These are phyloP conservation scores for Nomada fucata DNA, from an alignment of 2,888 invertebrate genomes.

Conservation along the genomic window DNA sequence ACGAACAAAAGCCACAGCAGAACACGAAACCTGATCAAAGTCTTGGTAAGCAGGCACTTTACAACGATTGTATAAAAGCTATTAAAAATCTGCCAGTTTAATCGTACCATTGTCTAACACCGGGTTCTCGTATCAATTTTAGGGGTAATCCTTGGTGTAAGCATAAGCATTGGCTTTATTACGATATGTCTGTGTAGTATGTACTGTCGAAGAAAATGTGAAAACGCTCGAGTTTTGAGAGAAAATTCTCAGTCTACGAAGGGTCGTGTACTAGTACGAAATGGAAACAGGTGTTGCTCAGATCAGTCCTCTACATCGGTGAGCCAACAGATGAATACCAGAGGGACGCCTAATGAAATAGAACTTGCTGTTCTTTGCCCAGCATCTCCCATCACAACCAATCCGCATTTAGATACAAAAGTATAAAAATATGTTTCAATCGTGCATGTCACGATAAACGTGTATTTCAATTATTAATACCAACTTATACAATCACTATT, in stretches of 20 bases:
- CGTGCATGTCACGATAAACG: background rate
- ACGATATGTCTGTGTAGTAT: slow-evolving; percentile 82
- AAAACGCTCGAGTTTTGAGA: slow-evolving; percentile 76
- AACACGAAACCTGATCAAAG: slow-evolving; percentile 78
- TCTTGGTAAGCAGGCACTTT: slow-evolving; percentile 72
- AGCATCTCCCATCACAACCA: slow-evolving; percentile 77
- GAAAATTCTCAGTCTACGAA: slow-evolving; percentile 78
- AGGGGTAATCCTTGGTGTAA: slow-evolving; percentile 84
- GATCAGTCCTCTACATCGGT: slow-evolving; percentile 78
- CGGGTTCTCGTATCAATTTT: slow-evolving; percentile 51
- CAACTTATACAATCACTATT: slow-evolving; percentile 4
- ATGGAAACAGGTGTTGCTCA: slow-evolving; percentile 80
- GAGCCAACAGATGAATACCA: slow-evolving; percentile 74
- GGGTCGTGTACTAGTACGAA: slow-evolving; percentile 73
- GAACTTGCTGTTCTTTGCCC: slow-evolving; percentile 83
- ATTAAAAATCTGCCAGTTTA: background rate
- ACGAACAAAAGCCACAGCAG: slow-evolving; percentile 77
- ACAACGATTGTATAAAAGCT: background rate
- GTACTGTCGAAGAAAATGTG: slow-evolving; percentile 80
- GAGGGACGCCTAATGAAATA: slow-evolving; percentile 78
- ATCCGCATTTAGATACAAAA: slow-evolving; percentile 86
- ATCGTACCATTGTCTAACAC: background rate
- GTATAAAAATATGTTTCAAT: slow-evolving; percentile 75
- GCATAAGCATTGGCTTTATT: slow-evolving; percentile 83
- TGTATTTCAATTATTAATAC: background rate